These are phyloP conservation scores for Cyprinodon tularosa DNA, from an alignment of 2,113 vertebrate genomes.

Conservation along the genomic window DNA sequence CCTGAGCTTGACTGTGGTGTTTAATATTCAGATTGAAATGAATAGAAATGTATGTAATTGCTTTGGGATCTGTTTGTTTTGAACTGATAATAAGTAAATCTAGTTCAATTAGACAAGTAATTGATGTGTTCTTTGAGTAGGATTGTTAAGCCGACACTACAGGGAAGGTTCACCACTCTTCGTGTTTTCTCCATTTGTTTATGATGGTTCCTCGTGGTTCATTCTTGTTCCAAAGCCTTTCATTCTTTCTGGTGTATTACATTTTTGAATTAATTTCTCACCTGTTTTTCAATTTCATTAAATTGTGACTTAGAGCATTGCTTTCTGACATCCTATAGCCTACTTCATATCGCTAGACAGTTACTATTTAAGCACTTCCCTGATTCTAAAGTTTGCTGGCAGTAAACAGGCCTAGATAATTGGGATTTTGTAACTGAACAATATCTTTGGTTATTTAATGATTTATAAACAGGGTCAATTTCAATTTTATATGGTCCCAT, in stretches of 20 bases:
- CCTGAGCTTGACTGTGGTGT: no score
- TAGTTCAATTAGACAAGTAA: not conserved
- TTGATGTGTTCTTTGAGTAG: not conserved
- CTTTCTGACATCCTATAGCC: not conserved
- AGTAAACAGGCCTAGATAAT: not conserved
- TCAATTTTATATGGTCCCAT: not conserved
- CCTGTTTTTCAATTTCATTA: no score
- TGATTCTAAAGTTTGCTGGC: not conserved
- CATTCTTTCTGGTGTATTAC: not conserved
- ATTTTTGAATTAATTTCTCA: not conserved
- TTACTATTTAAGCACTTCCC: not conserved
- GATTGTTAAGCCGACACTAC: no score
- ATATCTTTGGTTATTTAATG: not conserved
- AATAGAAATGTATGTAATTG: no score
- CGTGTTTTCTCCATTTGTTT: not conserved
- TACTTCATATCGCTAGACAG: not conserved
- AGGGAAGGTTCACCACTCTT: no score
- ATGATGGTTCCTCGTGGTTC: not conserved
- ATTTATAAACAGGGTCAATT: not conserved
- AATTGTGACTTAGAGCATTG: not conserved
- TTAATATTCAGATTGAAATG: no score
- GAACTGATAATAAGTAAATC: not conserved
- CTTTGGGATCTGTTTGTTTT: not conserved
- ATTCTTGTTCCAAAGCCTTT: not conserved
- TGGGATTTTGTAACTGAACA: not conserved